Conservation (phyloP, 2,888 invertebrate species). For the Eupithecia tripunctaria region DNA sequence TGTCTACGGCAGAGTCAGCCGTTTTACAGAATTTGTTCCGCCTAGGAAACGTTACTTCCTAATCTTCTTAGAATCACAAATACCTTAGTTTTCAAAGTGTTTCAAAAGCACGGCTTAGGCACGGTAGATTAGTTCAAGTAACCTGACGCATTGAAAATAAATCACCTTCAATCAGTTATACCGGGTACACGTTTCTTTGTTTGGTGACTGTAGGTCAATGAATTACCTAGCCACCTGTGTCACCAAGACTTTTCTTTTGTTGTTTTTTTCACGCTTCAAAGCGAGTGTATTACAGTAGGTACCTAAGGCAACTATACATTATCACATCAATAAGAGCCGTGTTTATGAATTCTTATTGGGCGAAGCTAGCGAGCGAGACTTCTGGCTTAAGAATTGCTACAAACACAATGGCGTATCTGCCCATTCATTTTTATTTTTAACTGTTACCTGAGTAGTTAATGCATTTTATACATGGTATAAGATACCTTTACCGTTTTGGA, state of each 20-base stretch:
- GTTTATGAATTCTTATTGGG: conserved; percentile 1
- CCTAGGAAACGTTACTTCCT: conserved; percentile 8
- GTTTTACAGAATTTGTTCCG: background rate
- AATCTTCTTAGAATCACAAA: background rate
- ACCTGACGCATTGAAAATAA: conserved; percentile 7
- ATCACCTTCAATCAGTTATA: conserved; percentile 27
- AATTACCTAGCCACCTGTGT: conserved; percentile 28
- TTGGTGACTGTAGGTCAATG: conserved; percentile 13
- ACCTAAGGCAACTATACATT: background rate
- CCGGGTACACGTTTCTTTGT: background rate
- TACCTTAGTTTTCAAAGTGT: background rate
- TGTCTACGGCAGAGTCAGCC: background rate
- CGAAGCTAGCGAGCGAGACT: conserved; percentile 2
- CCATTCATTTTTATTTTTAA: background rate
- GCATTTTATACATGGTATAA: too few species aligned
- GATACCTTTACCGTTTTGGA: background rate
- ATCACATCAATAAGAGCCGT: conserved; percentile 7
- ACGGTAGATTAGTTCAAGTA: conserved; percentile 12
- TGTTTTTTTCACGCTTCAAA: background rate
- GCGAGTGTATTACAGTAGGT: conserved; percentile 4
- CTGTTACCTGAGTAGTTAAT: background rate
- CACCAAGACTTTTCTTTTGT: background rate
- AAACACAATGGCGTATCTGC: background rate
- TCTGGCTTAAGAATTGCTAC: background rate
- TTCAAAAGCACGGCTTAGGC: background rate